Base-by-base conservation (phyloP, 2,797 vertebrate genomes). In the Melanotaenia trifasciata region DNA sequence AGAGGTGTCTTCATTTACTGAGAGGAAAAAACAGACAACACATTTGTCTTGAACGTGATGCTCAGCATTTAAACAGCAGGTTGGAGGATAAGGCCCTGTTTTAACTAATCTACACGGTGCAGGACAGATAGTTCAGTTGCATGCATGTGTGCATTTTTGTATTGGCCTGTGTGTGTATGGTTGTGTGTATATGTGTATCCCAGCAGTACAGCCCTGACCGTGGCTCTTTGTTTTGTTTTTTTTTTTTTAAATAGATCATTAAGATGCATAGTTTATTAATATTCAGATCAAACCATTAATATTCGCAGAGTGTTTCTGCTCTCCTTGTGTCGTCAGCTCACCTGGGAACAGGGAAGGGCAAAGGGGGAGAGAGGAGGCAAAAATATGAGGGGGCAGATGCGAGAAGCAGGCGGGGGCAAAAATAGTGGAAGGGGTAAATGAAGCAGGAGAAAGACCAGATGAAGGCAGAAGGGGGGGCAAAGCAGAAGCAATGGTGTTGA, bases 311-410 rank as follows among this genome's bases (percentile, higher is more conserved):
- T 89, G 92, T 93, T 92, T 88, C 85, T 89, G 86, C 87, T 90
- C 86, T 91, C 91, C 93, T 94, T 90, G 93, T 94, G 92, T 94
- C 92, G 87, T 93, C 92, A 93, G 93, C 92, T 94, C 94, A 94
- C 93, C 92, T 94, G 94, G 93, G 94, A 47, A 93, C 82, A 67
- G 79, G 85, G 89, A 84, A 89, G 89, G 92, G 88, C 88, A 84
- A 82, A 76, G 70, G 87, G 86, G 78, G 70, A 56, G 74, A 66
- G 59, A 72, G 67, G 70, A 66, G 79, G 74, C 32, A 18, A 63
- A 30, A 45, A 28, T 40, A 45, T 43, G 58, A 16, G 56, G 79
- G 70, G 53, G 72, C 57, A 26, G 69, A 24, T 32, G 56, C 47
- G 20, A 57, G 64, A 68, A 65, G 67, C 63, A 9, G 13, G 40